These are phyloP conservation scores for Frankliniella intonsa DNA, from an alignment of 2,888 invertebrate species.

Conservation along the genomic window DNA sequence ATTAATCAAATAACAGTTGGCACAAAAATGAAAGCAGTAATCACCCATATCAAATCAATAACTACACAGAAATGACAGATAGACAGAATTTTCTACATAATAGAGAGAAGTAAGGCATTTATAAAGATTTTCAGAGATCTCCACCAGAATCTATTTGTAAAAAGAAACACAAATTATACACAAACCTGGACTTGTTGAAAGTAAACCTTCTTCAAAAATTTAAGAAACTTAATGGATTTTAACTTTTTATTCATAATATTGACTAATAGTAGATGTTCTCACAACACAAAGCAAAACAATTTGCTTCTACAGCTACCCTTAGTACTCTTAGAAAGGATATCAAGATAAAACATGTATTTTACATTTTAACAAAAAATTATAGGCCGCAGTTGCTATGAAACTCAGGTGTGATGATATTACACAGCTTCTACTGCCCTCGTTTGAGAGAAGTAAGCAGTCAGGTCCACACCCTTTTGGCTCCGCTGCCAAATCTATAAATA, in stretches of 20 bases:
- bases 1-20: no score
- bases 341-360: neutral
- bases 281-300: neutral
- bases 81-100: neutral
- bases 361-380: no score
- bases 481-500: conserved; percentile 23
- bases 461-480: neutral
- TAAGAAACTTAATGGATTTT: neutral
- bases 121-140: neutral
- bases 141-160: neutral
- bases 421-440: no score
- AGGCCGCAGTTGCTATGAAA: no score
- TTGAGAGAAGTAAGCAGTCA: no score
- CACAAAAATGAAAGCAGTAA: no score
- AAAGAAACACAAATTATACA: neutral
- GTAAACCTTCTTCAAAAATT: conserved; percentile 8
- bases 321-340: neutral
- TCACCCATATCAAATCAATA: neutral
- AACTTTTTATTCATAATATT: conserved; percentile 5
- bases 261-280: neutral
- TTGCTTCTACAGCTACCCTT: neutral
- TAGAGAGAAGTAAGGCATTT: neutral
- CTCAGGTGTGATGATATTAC: no score
- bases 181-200: conserved; percentile 17
- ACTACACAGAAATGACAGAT: neutral